A percentile compares a stretch with the other conserved stretches of the same genome.
phyloP scores from a whole-genome alignment of 2,797 vertebrate species.

The Pangasius krempfi region DNA sequence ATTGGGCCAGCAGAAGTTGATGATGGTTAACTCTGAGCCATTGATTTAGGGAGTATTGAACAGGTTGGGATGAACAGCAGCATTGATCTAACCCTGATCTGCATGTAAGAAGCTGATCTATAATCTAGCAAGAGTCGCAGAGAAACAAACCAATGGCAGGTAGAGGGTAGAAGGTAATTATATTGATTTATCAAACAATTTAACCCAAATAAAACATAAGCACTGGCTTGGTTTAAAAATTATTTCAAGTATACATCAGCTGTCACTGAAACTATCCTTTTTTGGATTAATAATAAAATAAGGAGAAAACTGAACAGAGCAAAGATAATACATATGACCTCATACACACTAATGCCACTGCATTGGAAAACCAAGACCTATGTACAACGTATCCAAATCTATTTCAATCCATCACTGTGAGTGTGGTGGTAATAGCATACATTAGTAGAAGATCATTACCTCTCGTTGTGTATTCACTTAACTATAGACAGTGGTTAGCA shows the following conservation, averaged over 20 bases:
- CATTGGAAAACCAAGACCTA: slow-evolving; percentile 52
- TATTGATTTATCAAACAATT: slow-evolving; percentile 48
- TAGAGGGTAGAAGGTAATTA: slow-evolving; percentile 41
- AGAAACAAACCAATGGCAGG: slow-evolving; percentile 49
- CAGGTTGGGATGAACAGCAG: slow-evolving; percentile 62
- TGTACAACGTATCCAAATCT: slow-evolving; percentile 55
- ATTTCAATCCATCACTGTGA: slow-evolving; percentile 59
- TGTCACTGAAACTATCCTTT: slow-evolving; percentile 14
- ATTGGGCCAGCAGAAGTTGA: slow-evolving; percentile 61
- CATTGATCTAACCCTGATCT: slow-evolving; percentile 63
- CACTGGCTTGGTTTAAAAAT: slow-evolving; percentile 29
- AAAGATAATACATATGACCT: slow-evolving; percentile 28
- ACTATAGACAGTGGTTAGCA: slow-evolving; percentile 63
- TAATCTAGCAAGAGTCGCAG: slow-evolving; percentile 38
- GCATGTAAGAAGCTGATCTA: slow-evolving; percentile 57
- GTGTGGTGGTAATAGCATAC: slow-evolving; percentile 61
- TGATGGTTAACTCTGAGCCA: slow-evolving; percentile 65
- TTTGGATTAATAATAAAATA: slow-evolving; percentile 32
- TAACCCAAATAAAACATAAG: slow-evolving; percentile 29
- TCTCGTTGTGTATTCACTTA: slow-evolving; percentile 64
- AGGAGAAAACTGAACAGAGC: slow-evolving; percentile 21
- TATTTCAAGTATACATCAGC: not conserved
- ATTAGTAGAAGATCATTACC: slow-evolving; percentile 67
- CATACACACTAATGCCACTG: slow-evolving; percentile 32
- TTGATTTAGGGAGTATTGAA: slow-evolving; percentile 58